Conservation (phyloP, 92 coral and sea anemone species). For the Zoanthus gigantus region DNA sequence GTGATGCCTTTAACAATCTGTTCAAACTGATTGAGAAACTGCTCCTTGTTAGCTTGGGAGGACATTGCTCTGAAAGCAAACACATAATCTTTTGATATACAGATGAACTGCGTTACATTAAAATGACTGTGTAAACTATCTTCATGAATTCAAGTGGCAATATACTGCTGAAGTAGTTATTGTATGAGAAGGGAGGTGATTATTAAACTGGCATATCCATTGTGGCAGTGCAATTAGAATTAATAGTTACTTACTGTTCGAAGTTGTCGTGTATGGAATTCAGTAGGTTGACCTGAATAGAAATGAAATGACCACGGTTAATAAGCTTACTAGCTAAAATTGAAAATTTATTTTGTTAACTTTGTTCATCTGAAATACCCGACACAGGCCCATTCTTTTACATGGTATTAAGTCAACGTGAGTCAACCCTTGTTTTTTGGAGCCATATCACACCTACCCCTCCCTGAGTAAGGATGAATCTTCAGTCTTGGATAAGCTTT, state of each 20-base stretch:
- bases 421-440: too few species aligned
- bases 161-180: too few species aligned
- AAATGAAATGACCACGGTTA: neutral
- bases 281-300: constrained; percentile 81
- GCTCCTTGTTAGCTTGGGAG: constrained; percentile 90
- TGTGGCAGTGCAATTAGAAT: neutral
- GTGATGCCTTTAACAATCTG: constrained; percentile 89
- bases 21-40: constrained; percentile 96
- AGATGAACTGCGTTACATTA: neutral
- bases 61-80: constrained; percentile 90
- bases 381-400: too few species aligned
- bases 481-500: too few species aligned
- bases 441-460: too few species aligned
- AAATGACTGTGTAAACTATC: neutral
- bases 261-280: constrained; percentile 98
- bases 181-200: too few species aligned
- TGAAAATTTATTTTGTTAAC: too few species aligned
- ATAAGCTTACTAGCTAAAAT: neutral
- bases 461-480: too few species aligned
- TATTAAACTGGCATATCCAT: too few species aligned
- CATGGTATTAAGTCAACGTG: too few species aligned
- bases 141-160: neutral
- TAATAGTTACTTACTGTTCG: constrained; percentile 79
- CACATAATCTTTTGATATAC: neutral
- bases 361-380: neutral